Conservation (phyloP, 2,797 vertebrate genomes). For the Dendrocincla tyrannina region DNA sequence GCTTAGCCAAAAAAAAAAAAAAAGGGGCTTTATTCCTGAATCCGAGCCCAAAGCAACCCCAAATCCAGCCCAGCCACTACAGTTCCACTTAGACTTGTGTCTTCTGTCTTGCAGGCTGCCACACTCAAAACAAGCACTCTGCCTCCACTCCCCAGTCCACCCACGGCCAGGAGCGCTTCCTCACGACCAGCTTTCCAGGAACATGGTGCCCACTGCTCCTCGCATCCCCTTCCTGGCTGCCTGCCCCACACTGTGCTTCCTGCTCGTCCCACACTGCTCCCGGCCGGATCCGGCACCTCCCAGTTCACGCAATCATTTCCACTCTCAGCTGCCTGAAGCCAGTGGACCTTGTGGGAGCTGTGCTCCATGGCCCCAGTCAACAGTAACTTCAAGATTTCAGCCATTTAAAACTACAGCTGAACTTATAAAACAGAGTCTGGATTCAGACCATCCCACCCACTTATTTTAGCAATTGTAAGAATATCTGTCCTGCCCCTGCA, state of each 20-base stretch:
- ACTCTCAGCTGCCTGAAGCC: background rate
- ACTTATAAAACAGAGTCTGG: background rate
- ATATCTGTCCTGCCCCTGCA: background rate
- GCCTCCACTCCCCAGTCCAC: background rate
- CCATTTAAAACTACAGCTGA: background rate
- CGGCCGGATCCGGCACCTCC: background rate
- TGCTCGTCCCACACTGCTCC: background rate
- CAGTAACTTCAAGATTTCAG: background rate
- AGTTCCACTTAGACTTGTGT: background rate
- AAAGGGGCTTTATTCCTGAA: background rate
- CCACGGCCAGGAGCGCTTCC: fast-evolving
- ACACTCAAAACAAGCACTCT: fast-evolving
- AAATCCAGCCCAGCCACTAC: background rate
- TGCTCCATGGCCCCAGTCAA: background rate
- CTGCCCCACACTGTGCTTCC: slow-evolving; percentile 9
- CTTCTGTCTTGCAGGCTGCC: background rate
- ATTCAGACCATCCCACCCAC: background rate
- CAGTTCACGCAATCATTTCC: background rate
- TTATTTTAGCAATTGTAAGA: background rate
- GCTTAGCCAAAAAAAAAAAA: background rate
- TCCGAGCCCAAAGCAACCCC: background rate
- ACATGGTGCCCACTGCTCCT: background rate
- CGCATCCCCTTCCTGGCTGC: background rate
- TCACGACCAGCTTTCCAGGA: slow-evolving; percentile 29
- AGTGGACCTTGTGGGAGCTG: background rate